phyloP scores from a whole-genome alignment of 2,888 invertebrate species.

The Cryptus viduatorius region DNA sequence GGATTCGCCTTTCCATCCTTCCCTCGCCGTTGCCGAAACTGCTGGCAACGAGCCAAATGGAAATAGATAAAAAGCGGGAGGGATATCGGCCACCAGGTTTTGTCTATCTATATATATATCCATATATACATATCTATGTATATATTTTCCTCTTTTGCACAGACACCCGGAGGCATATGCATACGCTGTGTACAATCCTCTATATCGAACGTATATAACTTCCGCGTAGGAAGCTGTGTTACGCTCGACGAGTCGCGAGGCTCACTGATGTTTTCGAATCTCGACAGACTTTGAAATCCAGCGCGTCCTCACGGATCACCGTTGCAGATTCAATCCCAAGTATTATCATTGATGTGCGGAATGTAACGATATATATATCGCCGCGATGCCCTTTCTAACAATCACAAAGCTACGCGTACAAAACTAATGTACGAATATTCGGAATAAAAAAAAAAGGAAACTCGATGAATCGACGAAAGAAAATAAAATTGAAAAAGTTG shows the following conservation, averaged over 20 bases:
- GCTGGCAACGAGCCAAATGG: conserved; percentile 83
- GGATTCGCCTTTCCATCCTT: conserved; percentile 57
- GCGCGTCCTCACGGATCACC: conserved; percentile 57
- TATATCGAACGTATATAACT: conserved; percentile 40
- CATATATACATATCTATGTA: not conserved
- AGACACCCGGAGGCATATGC: conserved; percentile 51
- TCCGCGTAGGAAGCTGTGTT: conserved; percentile 48
- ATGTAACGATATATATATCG: not conserved
- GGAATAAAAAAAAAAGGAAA: not conserved
- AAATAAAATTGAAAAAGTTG: not conserved
- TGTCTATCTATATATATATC: conserved; percentile 36
- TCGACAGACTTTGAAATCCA: conserved; percentile 46
- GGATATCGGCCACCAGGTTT: conserved; percentile 63
- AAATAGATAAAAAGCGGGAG: conserved; percentile 82
- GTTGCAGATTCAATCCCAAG: conserved; percentile 19
- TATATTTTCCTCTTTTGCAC: conserved; percentile 15
- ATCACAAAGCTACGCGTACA: not conserved
- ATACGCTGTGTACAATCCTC: conserved; percentile 42
- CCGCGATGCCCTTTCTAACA: conserved; percentile 14
- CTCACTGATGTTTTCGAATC: conserved; percentile 41
- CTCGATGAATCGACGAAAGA: not conserved
- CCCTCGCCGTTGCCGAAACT: conserved; percentile 76
- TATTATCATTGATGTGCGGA: conserved; percentile 12
- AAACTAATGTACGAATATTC: conserved; percentile 21
- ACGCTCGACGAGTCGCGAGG: conserved; percentile 54